Base-by-base conservation (phyloP, 2,113 vertebrate genomes). In the Notarius lentiginosus region DNA sequence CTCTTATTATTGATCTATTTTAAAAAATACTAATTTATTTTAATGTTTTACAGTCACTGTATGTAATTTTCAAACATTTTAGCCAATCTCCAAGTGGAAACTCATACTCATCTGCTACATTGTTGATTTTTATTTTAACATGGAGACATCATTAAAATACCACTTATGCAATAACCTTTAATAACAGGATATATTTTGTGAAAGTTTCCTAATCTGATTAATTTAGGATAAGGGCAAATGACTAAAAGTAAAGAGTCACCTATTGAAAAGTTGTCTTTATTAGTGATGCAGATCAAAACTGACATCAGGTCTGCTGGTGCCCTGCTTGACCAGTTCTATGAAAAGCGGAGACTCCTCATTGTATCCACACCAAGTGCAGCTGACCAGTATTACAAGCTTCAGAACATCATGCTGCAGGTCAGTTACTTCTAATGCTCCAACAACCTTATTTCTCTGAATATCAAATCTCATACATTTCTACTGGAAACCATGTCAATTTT, bases 331-430 rank as follows among this genome's bases (percentile, higher is more conserved):
- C 98, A 99, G 93, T 99, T 99, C 93, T 96, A 96, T 0, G 97
- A 97, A 91, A 99, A 97, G 91, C 96, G 94, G 75, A 95, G 96
- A 72, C 95, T 99, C 72, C 94, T 99, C 2, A 93, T 99, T 79
- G n/a, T 99, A 90, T 99, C 97, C 0, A 95, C 97, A 5, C 98
- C 98, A 0, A 94, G 97, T 87, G 85, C 95, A 5, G 93, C 96
- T 0, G 94, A 98, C 90, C 90, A 93, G 10, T 96, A 97, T 92
- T 99, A 99, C 92, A 97, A 96, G 89, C 93, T 97, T 92, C 98
- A 99, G 93, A 96, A 96, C 86, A 88, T 96, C 83, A 98, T 99
- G 96, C 92, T 98, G 87, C 98, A 99, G 95, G 98, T 97, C 88
- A 92, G 94, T 75, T 15, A 47, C 47, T 56, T 20, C 72, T 73